Evolutionary conservation across 2,797 vertebrate genomes (phyloP), one percentile per base, ranked within the genome.

Genomic region (Knipowitschia caucasica): DNA sequence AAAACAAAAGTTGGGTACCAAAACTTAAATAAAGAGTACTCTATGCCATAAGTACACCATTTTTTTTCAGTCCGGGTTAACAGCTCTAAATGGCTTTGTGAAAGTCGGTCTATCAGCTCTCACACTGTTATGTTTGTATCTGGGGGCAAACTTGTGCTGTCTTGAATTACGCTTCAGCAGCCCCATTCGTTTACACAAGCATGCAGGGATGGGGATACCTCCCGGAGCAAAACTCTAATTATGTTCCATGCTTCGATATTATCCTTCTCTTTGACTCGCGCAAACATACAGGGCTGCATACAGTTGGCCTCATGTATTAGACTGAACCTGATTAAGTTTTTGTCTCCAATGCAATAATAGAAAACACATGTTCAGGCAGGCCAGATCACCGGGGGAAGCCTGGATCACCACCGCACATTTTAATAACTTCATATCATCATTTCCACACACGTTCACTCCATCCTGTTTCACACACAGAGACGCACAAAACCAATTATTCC

Each of bases 331-430:
- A 88, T 83, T 82, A 73, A 77, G 73, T 86, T 86, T 83, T 68
- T 74, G 68, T 82, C 69, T 67, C 74, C 78, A 86, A 89, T 66
- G 73, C 57, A 89, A 88, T 89, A 89, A 89, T 46, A 63, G 70
- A 69, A 71, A 83, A 87, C 83, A 85, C 79, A 73, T 86, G 86
- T 89, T 89, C 81, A 71, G 14, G 72, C 86, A 69, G 71, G 72
- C 80, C 67, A 69, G 73, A 80, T 87, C 84, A 84, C 86, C 69
- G 49, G 78, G 78, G 80, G 85, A 89, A 78, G 76, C 80, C 82
- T 82, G 65, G 20, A 53, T 70, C 80, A 81, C 84, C 69, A 71
- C 73, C 63, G 81, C 81, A 80, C 83, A 81, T 82, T 88, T 77
- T 85, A 88, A 89, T 88, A 85, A 86, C 67, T 70, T 75, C 75